phyloP scores from a whole-genome alignment of 2,797 vertebrate genomes.

The Smutsia temminckii region DNA sequence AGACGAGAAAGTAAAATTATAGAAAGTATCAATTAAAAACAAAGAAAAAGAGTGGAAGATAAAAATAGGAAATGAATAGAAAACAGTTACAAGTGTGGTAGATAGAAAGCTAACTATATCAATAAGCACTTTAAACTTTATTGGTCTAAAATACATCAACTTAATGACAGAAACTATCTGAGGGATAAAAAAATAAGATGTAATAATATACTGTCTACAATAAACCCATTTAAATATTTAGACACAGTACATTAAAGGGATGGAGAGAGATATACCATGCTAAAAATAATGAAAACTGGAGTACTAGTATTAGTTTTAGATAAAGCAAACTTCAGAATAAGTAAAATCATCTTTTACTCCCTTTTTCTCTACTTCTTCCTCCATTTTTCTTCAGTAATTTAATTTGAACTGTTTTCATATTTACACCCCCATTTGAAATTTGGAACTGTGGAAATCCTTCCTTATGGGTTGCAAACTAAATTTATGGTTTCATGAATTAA shows the following conservation, averaged over 20 bases:
- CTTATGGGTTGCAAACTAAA: not conserved
- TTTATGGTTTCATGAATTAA: not conserved
- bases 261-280: not conserved
- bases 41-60: not conserved
- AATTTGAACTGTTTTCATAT: not conserved
- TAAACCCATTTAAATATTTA: not conserved
- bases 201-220: not conserved
- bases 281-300: not conserved
- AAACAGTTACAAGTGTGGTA: not conserved
- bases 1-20: not conserved
- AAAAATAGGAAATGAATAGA: not conserved
- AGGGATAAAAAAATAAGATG: not conserved
- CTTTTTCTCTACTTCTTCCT: not conserved
- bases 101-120: not conserved
- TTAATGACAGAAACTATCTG: not conserved
- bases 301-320: not conserved
- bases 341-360: not conserved
- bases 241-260: not conserved
- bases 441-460: not conserved
- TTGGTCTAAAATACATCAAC: not conserved
- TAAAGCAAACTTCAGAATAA: not conserved
- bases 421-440: not conserved
- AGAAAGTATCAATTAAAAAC: not conserved
- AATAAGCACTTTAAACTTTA: not conserved
- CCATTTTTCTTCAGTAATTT: not conserved